Conservation (phyloP, 2,888 invertebrate genomes). For the Amaurobius ferox region DNA sequence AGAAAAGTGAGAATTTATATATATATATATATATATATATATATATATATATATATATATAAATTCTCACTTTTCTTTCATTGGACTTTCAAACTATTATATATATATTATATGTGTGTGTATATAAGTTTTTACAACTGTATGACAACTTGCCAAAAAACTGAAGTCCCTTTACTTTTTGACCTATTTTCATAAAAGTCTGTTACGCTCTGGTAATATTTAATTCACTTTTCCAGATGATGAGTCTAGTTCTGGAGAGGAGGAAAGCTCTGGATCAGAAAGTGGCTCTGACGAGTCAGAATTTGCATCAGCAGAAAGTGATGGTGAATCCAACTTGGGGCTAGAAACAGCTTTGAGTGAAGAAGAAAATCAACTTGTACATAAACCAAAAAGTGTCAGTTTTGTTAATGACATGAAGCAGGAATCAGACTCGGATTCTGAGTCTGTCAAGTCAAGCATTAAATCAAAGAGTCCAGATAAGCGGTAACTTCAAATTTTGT, state of each 20-base stretch:
- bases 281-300: conserved; percentile 73
- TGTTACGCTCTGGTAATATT: too few species aligned
- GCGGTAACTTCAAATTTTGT: background rate
- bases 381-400: conserved; percentile 21
- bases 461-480: conserved; percentile 2
- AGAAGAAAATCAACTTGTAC: conserved; percentile 36
- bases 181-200: too few species aligned
- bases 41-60: too few species aligned
- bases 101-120: too few species aligned
- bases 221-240: conserved; percentile 60
- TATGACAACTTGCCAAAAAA: too few species aligned
- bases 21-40: too few species aligned
- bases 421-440: conserved; percentile 31
- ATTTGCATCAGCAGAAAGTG: conserved; percentile 73
- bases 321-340: conserved; percentile 73
- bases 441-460: background rate
- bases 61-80: too few species aligned
- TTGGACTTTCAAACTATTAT: too few species aligned
- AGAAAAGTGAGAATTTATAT: too few species aligned
- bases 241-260: conserved; percentile 72
- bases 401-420: conserved; percentile 27
- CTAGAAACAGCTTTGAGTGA: conserved; percentile 33
- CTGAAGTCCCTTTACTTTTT: too few species aligned
- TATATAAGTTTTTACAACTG: too few species aligned
- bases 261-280: conserved; percentile 73